Evolutionary conservation across 2,888 invertebrate species (phyloP).

Genomic region (Priocnemis perturbator): DNA sequence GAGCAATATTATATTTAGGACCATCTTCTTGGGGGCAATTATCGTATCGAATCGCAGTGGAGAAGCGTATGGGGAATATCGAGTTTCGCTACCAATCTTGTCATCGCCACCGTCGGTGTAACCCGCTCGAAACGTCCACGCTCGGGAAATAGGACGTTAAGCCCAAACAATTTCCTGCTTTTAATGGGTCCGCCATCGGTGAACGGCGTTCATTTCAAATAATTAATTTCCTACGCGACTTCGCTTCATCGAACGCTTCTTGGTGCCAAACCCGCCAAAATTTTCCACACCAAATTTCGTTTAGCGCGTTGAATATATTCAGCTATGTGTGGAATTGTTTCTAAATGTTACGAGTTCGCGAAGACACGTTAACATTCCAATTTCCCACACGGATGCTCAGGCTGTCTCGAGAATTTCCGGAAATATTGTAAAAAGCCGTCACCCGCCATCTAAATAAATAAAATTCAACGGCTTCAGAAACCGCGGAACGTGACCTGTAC

Average conservation of each 20-base stretch:
- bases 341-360: neutral
- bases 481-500: constrained; percentile 37
- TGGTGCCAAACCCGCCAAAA: constrained; percentile 4
- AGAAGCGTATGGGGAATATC: constrained; percentile 11
- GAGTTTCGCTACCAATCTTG: constrained; percentile 30
- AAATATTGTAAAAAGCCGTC: no score
- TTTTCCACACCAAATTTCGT: constrained; percentile 4
- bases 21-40: constrained; percentile 10
- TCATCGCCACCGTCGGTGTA: constrained; percentile 2
- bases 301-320: neutral
- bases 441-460: constrained; percentile 27
- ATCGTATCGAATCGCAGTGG: constrained; percentile 15
- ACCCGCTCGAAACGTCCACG: constrained; percentile 25
- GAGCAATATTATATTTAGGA: no score
- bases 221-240: constrained; percentile 67
- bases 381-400: neutral
- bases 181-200: constrained; percentile 68
- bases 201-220: constrained; percentile 68
- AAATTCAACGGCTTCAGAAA: constrained; percentile 20
- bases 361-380: neutral
- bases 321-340: no score
- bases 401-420: no score
- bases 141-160: constrained; percentile 56
- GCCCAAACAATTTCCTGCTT: constrained; percentile 72
- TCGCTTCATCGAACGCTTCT: constrained; percentile 39